Evolutionary conservation across 2,888 invertebrate genomes (phyloP), one percentile per base, ranked within the genome.

Genomic region (Apodemia duryi): DNA sequence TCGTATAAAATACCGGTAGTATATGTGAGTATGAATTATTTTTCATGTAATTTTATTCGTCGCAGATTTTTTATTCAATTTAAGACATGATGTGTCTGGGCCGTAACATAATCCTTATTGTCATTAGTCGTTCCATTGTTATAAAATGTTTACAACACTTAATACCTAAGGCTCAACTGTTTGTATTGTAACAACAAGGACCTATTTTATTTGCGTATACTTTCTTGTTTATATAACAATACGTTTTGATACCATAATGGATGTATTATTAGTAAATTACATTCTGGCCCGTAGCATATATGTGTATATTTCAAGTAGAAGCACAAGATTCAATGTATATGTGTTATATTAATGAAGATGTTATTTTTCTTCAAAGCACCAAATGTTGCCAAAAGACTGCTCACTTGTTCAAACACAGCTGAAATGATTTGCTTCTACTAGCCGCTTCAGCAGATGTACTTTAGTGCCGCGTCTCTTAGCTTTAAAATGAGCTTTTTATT

Each of bases 401-500:
- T 61, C n/a, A 66, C 51, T 63, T 64, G 64, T 46, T 51, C 49
- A 51, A 65, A 60, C 32, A 32, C 32, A 60, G 60, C 60, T 41
- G 46, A 65, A 51, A 52, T 61, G 29, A 51, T 38, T 61, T 52
- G 51, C 61, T 65, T 63, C 51, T 61, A 65, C 46, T 65, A 29
- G 49, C 61, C 61, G 65, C 65, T 65, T 65, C 52, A 61, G 65
- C 65, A 54, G 63, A 57, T 51, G n/a, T 63, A 69, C 65, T 67
- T 70, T 71, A 67, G 69, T 72, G 71, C 70, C 69, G 69, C 69
- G 63, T 68, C 64, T 70, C 67, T 69, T 65, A 71, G 70, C 70
- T 73, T 73, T 72, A 71, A 72, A 64, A 67, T 63, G 72, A 72
- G 71, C 72, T 73, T 72, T 68, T 68, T 63, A 63, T 67, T 66